Evolutionary conservation across 2,113 vertebrate genomes (phyloP).

Genomic region (Pycnonotus jocosus): DNA sequence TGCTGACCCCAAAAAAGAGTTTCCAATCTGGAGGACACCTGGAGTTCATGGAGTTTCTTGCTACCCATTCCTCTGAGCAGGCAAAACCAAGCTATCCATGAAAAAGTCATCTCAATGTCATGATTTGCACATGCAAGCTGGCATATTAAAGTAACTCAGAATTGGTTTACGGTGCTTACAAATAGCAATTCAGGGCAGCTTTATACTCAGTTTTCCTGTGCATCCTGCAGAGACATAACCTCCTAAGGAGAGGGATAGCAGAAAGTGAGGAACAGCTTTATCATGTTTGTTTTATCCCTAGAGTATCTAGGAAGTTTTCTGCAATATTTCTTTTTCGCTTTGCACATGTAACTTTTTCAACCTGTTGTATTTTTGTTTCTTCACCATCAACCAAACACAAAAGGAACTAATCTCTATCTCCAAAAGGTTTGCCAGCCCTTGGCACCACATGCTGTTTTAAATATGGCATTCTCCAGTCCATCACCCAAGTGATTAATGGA

Average conservation of each 20-base stretch:
- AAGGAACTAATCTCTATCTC: neutral
- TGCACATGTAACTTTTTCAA: neutral
- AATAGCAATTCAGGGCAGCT: neutral
- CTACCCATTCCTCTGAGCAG: neutral
- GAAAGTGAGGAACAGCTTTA: neutral
- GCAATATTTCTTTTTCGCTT: neutral
- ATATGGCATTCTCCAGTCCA: neutral
- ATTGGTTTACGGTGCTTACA: neutral
- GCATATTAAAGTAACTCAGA: neutral
- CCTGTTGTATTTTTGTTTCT: neutral
- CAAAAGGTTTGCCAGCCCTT: neutral
- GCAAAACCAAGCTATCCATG: neutral
- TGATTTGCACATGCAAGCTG: neutral
- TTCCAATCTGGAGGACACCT: neutral
- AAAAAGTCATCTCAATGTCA: neutral
- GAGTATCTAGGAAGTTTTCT: neutral
- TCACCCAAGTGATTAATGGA: neutral
- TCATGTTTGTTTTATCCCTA: neutral
- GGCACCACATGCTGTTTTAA: neutral
- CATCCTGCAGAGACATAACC: neutral
- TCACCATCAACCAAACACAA: neutral
- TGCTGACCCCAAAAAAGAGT: neutral
- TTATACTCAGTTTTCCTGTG: neutral
- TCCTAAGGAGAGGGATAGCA: neutral
- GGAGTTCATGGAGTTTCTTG: neutral